Conservation (phyloP, 2,113 vertebrate species). For the Ciconia maguari region DNA sequence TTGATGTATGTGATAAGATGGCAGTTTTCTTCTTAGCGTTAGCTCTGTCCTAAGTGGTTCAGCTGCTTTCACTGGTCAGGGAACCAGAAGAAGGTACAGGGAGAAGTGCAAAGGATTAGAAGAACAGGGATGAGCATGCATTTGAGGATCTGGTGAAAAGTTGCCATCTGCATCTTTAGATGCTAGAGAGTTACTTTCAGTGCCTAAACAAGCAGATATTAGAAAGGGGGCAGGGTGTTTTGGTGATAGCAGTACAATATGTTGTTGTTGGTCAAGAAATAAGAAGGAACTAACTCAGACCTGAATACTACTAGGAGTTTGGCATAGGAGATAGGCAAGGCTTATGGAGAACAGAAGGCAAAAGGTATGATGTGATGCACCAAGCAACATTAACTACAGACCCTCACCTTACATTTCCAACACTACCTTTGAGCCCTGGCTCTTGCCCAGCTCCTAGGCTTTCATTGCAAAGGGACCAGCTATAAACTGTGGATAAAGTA, state of each 20-base stretch:
- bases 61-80: neutral
- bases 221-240: neutral
- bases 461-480: neutral
- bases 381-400: neutral
- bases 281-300: neutral
- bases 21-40: neutral
- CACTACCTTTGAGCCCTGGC: neutral
- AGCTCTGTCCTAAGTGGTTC: neutral
- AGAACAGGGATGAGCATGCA: neutral
- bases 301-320: neutral
- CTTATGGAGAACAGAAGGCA: neutral
- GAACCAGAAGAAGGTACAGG: neutral
- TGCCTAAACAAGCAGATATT: neutral
- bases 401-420: neutral
- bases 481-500: neutral
- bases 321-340: fast-evolving
- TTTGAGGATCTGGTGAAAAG: neutral
- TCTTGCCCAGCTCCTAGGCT: neutral
- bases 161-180: neutral
- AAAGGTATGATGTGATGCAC: neutral
- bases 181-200: too few relatives aligned
- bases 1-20: neutral
- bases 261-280: neutral
- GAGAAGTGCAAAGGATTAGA: neutral
- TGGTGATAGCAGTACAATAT: neutral